Conservation (phyloP, 2,797 vertebrate genomes). For the Cetoscarus ocellatus region DNA sequence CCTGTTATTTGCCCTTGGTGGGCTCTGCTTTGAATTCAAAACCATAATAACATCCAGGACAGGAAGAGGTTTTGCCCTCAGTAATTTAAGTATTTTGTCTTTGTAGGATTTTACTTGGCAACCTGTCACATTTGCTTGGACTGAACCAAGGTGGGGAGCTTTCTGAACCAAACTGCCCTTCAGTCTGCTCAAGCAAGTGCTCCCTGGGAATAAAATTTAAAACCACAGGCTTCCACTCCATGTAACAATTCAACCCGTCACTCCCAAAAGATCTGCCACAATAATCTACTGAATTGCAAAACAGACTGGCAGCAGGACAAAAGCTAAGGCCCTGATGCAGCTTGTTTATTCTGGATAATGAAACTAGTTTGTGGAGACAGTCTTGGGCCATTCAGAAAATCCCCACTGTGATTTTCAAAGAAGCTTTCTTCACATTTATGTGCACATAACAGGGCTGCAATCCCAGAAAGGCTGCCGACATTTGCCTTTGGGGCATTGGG, state of each 20-base stretch:
- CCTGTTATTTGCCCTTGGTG: slow-evolving; percentile 38
- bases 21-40: slow-evolving; percentile 48
- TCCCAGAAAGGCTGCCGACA: slow-evolving; percentile 46
- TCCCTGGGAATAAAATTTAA: slow-evolving; percentile 78
- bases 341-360: slow-evolving; percentile 68
- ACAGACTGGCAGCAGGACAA: slow-evolving; percentile 63
- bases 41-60: not conserved
- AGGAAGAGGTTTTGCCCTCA: slow-evolving; percentile 67
- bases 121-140: slow-evolving; percentile 80
- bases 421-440: slow-evolving; percentile 42
- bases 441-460: slow-evolving; percentile 30
- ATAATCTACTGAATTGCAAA: slow-evolving; percentile 75
- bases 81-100: slow-evolving; percentile 66
- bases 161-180: slow-evolving; percentile 78
- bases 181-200: slow-evolving; percentile 66
- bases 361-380: slow-evolving; percentile 56
- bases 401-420: slow-evolving; percentile 32
- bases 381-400: slow-evolving; percentile 61
- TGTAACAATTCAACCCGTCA: slow-evolving; percentile 75
- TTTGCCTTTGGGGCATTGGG: slow-evolving; percentile 39
- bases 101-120: slow-evolving; percentile 56
- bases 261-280: slow-evolving; percentile 74
- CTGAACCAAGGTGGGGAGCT: slow-evolving; percentile 64
- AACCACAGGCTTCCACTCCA: slow-evolving; percentile 79
- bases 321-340: slow-evolving; percentile 50